Evolutionary conservation across 2,888 invertebrate genomes (phyloP), one percentile per base, ranked within the genome.

Genomic region (Acronicta leporina): DNA sequence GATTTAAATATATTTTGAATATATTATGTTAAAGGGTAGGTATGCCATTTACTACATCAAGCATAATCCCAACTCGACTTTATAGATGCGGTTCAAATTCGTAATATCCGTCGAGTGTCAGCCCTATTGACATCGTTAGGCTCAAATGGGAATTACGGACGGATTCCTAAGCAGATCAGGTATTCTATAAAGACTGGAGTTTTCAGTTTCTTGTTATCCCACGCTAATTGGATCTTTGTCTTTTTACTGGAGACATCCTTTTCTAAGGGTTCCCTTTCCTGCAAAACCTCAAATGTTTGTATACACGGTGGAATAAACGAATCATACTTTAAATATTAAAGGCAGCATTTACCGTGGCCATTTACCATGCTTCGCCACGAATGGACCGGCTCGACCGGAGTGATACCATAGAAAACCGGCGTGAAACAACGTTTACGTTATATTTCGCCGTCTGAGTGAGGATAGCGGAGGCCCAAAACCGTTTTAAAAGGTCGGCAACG

Each of bases 91-190:
- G 33, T 25, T 20, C 20, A 48, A 40, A 53, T 56, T 53, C 43
- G 16, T 40, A 60, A 61, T 65, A 65, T 44, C 46, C 43, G 25
- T 33, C 4, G 40, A 20, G 55, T 46, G 62, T 16, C 72, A 71
- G 43, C 53, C 69, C 61, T 66, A 47, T 47, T 41, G 15, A 53
- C 47, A 56, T 50, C 56, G 56, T 66, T 48, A 71, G 62, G 56
- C 62, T 56, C 45, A 53, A 62, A 40, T 11, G 43, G 33, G 53
- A 56, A 56, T 50, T 43, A 61, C 38, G 44, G 7, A 16, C 38
- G 71, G 49, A 65, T 69, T 71, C 66, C 55, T 53, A 70, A 66
- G 68, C 71, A 71, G 68, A 71, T 47, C 72, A 71, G 62, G 72
- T 69, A 66, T 66, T 54, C 47, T 48, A 30, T 54, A 41, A 35